A percentile compares a stretch with the other conserved stretches of the same genome.
These are phyloP conservation scores for Prunella himalayana DNA, from an alignment of 2,113 vertebrate genomes.

Conservation along the genomic window DNA sequence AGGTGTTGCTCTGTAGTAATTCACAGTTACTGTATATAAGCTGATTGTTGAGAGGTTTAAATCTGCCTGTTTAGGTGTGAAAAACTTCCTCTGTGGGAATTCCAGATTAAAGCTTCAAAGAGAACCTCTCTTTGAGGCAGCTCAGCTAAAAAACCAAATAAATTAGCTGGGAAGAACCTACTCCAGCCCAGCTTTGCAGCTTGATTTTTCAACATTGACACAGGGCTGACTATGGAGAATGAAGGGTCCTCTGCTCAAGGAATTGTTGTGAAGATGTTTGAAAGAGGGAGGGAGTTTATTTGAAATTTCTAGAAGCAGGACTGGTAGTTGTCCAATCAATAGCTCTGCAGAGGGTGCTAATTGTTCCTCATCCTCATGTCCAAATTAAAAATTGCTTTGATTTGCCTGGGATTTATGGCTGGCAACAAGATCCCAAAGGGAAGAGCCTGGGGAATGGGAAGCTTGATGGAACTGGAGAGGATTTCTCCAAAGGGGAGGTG, in stretches of 20 bases:
- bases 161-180: neutral
- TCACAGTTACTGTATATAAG: neutral
- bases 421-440: neutral
- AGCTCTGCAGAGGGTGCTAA: neutral
- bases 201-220: neutral
- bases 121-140: neutral
- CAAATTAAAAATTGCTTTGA: neutral
- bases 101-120: neutral
- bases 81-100: neutral
- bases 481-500: neutral
- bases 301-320: neutral
- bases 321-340: neutral
- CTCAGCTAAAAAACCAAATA: neutral
- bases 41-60: neutral
- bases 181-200: neutral
- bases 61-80: neutral
- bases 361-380: neutral
- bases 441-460: neutral
- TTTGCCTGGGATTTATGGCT: neutral
- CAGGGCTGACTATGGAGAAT: fast-evolving
- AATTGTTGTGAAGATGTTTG: neutral
- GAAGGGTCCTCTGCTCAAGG: neutral
- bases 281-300: neutral
- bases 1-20: neutral
- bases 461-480: neutral